These are phyloP conservation scores for Noctua pronuba DNA, from an alignment of 2,888 invertebrate genomes.

Conservation along the genomic window DNA sequence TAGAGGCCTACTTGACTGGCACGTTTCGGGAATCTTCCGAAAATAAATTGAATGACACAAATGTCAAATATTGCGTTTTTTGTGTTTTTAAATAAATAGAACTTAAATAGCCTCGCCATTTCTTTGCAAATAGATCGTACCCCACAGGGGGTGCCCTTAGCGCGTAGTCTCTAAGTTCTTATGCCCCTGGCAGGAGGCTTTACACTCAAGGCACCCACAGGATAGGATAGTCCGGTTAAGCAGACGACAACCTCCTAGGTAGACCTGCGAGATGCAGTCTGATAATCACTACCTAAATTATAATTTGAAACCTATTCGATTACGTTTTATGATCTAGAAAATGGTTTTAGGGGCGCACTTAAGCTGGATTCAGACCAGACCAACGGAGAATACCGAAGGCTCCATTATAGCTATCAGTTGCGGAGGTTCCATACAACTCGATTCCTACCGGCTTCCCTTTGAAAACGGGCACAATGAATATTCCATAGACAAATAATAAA, in stretches of 20 bases:
- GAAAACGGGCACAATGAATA: too few relatives aligned
- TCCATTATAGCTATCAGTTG: too few relatives aligned
- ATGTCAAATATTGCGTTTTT: slow-evolving; percentile 3
- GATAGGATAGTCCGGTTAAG: too few relatives aligned
- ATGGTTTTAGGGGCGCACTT: not conserved
- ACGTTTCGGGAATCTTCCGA: slow-evolving; percentile 10
- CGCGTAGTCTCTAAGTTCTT: too few relatives aligned
- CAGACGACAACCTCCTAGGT: too few relatives aligned
- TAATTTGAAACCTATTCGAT: not conserved
- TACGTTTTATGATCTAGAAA: not conserved
- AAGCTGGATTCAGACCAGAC: not conserved
- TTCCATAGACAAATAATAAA: too few relatives aligned
- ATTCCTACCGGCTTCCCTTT: too few relatives aligned
- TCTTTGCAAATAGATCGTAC: not conserved
- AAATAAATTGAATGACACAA: slow-evolving; percentile 26
- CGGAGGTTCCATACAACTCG: too few relatives aligned
- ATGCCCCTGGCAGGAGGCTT: too few relatives aligned
- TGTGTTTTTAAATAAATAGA: not conserved
- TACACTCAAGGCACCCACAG: too few relatives aligned
- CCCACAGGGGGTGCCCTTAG: not conserved
- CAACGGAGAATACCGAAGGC: not conserved
- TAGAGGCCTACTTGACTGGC: not conserved
- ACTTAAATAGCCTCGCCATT: not conserved
- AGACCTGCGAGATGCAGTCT: too few relatives aligned
- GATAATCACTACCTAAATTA: not conserved